Base-by-base conservation (phyloP, 2,888 invertebrate genomes). In the Drosophila fulvimacula region DNA sequence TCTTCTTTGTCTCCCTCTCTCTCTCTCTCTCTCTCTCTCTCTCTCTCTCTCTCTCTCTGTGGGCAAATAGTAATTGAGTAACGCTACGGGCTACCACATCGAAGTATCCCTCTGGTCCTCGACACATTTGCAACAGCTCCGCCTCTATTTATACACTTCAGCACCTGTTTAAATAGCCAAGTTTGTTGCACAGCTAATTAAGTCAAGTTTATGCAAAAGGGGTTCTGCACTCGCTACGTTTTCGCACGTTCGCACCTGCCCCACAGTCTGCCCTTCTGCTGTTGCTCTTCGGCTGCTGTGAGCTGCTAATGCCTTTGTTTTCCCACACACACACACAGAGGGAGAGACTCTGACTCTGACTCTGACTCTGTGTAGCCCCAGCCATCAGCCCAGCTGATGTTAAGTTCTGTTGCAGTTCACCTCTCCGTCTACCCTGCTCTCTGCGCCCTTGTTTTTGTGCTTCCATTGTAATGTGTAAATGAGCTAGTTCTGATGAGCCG, bases 171-270 rank as follows among this genome's bases (percentile, higher is more conserved):
- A 82, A 82, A 82, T 87, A 77, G 87, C 81, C 89, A 82, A 89
- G 89, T 89, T 89, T 77, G 81, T 78, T 84, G 85, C 72, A 78
- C 85, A 71, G 88, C 86, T 84, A 84, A 84, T 89, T 84, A 88
- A 84, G 84, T 84, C 88, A 89, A 88, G 82, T 83, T 83, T 83
- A 89, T 83, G 82, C 82, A 89, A 81, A 81, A 71, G 59, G 58
- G 66, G 38, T 59, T 49, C 72, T 56, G 48, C 53, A 53, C 36
- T 67, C 76, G 66, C 49, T 67, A 53, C 52, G 42, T 57, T 67
- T 88, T 86, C 84, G 68, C 82, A 85, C 73, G 62, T 88, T 89
- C 68, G 69, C 82, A 82, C 89, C 85, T 87, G 82, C 53, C 13
- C 48, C 39, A 15, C 39, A 15, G 2, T 21, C 39, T 19, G 17